A percentile compares a stretch with the other conserved stretches of the same genome.
Evolutionary conservation across 2,888 invertebrate species (phyloP).

Genomic region (Cephus spinipes): DNA sequence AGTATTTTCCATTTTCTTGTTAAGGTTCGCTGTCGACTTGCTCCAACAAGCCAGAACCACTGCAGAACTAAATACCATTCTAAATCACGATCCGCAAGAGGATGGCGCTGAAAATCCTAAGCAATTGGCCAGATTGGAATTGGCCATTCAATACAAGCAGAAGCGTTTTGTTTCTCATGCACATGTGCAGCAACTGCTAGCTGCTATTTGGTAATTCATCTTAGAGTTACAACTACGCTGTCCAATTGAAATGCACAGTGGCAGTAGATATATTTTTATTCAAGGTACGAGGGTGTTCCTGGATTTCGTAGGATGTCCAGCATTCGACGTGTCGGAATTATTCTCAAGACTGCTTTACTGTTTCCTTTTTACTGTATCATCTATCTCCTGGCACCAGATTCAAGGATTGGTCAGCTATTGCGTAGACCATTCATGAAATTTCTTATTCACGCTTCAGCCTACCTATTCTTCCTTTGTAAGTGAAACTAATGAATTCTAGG

Average conservation of each 20-base stretch:
- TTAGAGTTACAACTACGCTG: not conserved
- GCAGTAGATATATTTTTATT: not conserved
- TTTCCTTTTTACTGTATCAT: conserved; percentile 90
- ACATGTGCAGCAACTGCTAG: conserved; percentile 92
- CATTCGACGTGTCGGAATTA: conserved; percentile 79
- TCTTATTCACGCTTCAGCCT: conserved; percentile 93
- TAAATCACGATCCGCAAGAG: conserved; percentile 92
- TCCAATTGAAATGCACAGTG: not conserved
- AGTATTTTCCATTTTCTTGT: conserved; percentile 1
- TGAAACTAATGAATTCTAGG: conserved; percentile 42
- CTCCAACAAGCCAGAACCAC: conserved; percentile 93
- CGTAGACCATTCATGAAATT: conserved; percentile 97
- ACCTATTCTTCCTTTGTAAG: conserved; percentile 93
- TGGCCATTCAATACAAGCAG: conserved; percentile 94
- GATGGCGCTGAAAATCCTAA: conserved; percentile 68
- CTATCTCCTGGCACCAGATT: conserved; percentile 88
- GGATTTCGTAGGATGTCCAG: conserved; percentile 89
- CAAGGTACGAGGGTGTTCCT: conserved; percentile 88
- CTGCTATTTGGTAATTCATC: conserved; percentile 79
- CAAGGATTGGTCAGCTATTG: conserved; percentile 83
- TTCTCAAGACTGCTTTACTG: conserved; percentile 80
- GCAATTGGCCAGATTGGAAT: conserved; percentile 81
- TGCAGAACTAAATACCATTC: conserved; percentile 90
- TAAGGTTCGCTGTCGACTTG: conserved; percentile 86
- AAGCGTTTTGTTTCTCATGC: conserved; percentile 97